Percentiles rank a stretch among this genome's conserved stretches.
Evolutionary conservation across 2,888 invertebrate species (phyloP).

Genomic region (Drosophila prolongata): DNA sequence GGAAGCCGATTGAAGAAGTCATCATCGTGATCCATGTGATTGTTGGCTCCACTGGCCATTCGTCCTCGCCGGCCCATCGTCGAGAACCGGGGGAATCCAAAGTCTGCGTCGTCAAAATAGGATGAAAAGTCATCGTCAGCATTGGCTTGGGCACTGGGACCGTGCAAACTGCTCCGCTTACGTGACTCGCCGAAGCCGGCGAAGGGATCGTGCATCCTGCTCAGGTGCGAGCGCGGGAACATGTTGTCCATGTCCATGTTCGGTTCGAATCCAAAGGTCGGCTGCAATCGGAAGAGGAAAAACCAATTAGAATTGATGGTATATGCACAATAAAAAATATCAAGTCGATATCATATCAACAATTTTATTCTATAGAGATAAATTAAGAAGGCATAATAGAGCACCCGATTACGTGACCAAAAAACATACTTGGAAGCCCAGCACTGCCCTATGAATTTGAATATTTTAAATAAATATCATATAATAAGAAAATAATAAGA

Average conservation of each 20-base stretch:
- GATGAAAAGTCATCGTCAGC: constrained; percentile 76
- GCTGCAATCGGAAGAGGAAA: constrained; percentile 59
- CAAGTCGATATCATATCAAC: too few relatives aligned
- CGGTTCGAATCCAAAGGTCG: constrained; percentile 83
- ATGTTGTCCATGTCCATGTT: constrained; percentile 83
- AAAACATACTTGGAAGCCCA: too few relatives aligned
- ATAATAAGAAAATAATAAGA: too few relatives aligned
- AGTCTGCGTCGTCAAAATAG: constrained; percentile 82
- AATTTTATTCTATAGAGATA: too few relatives aligned
- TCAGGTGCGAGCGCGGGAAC: constrained; percentile 82
- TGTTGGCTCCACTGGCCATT: constrained; percentile 53
- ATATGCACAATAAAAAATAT: too few relatives aligned
- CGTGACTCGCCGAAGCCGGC: constrained; percentile 82
- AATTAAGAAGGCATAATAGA: too few relatives aligned
- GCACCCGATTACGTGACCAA: too few relatives aligned
- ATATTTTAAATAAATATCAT: too few relatives aligned
- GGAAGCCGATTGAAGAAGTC: constrained; percentile 84
- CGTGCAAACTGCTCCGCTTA: constrained; percentile 83
- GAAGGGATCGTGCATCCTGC: constrained; percentile 83
- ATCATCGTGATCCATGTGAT: constrained; percentile 70
- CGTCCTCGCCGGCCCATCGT: constrained; percentile 81
- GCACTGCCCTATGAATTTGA: too few relatives aligned
- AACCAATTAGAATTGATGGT: constrained; percentile 13
- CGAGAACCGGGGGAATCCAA: constrained; percentile 83
- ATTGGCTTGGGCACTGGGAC: constrained; percentile 65